phyloP scores from a whole-genome alignment of 2,113 vertebrate species.

The Picathartes gymnocephalus region DNA sequence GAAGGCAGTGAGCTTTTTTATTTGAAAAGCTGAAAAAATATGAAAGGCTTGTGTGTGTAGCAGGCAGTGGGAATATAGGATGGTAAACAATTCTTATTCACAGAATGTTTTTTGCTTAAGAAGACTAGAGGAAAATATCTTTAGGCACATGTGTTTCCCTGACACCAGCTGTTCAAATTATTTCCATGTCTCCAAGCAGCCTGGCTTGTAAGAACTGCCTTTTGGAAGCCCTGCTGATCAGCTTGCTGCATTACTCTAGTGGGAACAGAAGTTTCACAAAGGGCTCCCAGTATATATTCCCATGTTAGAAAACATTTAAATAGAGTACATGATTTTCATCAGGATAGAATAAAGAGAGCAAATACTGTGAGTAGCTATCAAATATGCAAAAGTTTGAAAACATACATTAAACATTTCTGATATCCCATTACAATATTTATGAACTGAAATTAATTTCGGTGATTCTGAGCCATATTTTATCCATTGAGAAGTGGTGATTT shows the following conservation, averaged over 20 bases:
- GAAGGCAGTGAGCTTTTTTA: neutral
- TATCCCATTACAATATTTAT: neutral
- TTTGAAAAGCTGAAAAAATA: neutral
- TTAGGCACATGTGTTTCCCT: neutral
- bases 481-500: neutral
- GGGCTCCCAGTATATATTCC: neutral
- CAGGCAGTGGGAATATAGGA: neutral
- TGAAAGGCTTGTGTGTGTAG: rapidly evolving
- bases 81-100: neutral
- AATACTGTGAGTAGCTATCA: neutral
- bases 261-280: neutral
- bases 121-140: neutral
- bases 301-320: neutral
- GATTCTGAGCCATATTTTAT: neutral
- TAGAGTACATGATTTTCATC: neutral
- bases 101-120: neutral
- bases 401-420: neutral
- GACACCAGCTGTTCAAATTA: conserved; percentile 1
- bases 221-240: neutral
- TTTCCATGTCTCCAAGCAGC: neutral
- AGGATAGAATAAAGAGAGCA: neutral
- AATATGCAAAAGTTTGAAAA: neutral
- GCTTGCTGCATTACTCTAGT: neutral
- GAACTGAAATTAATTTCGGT: neutral
- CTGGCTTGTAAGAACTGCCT: neutral